Percentiles rank a stretch among this genome's conserved stretches.
Evolutionary conservation across 2,797 vertebrate genomes (phyloP).

Genomic region (Myripristis jacobus): DNA sequence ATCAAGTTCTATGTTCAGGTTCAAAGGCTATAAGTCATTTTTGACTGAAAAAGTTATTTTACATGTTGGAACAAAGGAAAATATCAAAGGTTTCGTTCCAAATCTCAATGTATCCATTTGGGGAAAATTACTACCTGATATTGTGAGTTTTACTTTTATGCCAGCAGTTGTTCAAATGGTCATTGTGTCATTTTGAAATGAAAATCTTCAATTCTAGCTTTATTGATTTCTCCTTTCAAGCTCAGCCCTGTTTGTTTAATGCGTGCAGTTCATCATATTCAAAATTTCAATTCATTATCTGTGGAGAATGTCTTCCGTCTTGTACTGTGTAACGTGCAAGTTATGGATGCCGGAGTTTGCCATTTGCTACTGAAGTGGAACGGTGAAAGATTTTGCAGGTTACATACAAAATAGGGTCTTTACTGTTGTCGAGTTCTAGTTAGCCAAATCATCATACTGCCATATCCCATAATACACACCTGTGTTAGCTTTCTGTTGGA

Average conservation of each 20-base stretch:
- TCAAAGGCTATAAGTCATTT: too few species aligned
- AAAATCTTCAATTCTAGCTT: background rate
- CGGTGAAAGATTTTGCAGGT: background rate
- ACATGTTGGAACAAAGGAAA: too few species aligned
- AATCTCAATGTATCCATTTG: background rate
- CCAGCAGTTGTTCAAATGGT: background rate
- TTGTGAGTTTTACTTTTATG: background rate
- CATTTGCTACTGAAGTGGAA: background rate
- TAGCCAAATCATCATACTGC: slow-evolving; percentile 19
- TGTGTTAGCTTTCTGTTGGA: slow-evolving; percentile 18
- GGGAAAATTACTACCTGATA: background rate
- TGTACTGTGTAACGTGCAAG: background rate
- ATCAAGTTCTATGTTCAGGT: too few species aligned
- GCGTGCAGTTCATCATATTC: background rate
- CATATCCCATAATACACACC: slow-evolving; percentile 22
- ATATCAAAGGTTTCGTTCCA: too few species aligned
- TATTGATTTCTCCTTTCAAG: background rate
- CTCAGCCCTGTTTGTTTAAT: background rate
- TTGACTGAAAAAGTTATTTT: too few species aligned
- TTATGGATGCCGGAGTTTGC: background rate
- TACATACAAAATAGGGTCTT: background rate
- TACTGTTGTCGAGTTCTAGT: slow-evolving; percentile 1
- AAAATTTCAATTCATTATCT: background rate
- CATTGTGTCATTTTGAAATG: background rate
- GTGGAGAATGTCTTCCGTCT: background rate